These are phyloP conservation scores for Capreolus pygargus DNA, from an alignment of 2,113 vertebrate species.

Conservation along the genomic window DNA sequence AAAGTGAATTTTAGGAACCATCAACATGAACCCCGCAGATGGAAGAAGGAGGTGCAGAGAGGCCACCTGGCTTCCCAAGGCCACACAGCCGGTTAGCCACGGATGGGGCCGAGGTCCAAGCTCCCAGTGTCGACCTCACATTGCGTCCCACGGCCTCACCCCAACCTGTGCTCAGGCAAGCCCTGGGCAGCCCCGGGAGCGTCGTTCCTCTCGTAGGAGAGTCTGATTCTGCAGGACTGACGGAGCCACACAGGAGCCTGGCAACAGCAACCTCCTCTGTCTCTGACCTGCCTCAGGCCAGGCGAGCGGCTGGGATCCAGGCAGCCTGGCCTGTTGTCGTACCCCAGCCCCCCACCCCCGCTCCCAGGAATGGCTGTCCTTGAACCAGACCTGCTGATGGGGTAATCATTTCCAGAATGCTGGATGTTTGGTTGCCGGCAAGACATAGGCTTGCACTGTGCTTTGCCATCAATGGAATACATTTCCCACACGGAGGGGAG, in stretches of 20 bases:
- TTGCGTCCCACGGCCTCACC: rapidly evolving
- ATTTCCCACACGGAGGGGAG: neutral
- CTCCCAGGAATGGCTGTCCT: rapidly evolving
- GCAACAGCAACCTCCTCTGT: neutral
- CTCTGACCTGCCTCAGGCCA: neutral
- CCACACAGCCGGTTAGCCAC: neutral
- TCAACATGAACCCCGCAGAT: neutral
- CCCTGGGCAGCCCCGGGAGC: neutral
- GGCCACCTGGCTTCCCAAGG: neutral
- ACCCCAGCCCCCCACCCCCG: rapidly evolving
- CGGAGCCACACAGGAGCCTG: neutral
- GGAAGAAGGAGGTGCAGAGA: neutral
- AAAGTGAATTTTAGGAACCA: neutral
- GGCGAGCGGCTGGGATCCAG: neutral
- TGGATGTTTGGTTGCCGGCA: neutral
- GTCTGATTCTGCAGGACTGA: too few relatives aligned
- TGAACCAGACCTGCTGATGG: rapidly evolving
- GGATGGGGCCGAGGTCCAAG: rapidly evolving
- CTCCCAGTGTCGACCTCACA: neutral
- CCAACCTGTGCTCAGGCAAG: neutral
- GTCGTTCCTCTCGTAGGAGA: rapidly evolving
- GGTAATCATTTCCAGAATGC: neutral
- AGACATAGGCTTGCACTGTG: neutral
- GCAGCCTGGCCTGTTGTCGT: neutral
- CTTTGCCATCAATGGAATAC: neutral